phyloP scores from a whole-genome alignment of 1,140 invertebrate species.

The Musca vetustissima region DNA sequence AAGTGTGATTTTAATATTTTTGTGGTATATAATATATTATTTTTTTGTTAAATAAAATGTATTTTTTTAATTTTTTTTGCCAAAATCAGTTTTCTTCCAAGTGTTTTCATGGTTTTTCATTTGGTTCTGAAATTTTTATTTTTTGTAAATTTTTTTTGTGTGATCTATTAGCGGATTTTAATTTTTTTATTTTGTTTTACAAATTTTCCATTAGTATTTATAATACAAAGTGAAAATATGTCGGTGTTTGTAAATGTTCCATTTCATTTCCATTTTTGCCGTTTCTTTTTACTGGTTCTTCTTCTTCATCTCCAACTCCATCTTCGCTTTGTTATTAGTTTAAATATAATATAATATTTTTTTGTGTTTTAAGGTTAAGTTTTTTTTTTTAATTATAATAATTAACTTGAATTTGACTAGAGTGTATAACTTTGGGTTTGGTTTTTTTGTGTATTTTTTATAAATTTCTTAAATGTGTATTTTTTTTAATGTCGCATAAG shows the following conservation, averaged over 20 bases:
- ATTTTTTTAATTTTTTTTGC: neutral
- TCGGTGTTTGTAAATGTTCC: no score
- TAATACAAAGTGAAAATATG: constrained; percentile 20
- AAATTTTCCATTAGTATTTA: constrained; percentile 21
- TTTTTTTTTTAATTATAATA: constrained; percentile 14
- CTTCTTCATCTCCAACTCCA: no score
- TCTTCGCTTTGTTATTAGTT: neutral
- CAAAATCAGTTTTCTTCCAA: constrained; percentile 23
- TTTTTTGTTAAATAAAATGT: neutral
- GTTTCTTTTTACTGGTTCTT: neutral
- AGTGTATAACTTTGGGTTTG: constrained; percentile 17
- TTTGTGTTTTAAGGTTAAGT: neutral
- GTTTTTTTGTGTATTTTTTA: constrained; percentile 3
- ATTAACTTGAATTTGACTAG: constrained; percentile 28
- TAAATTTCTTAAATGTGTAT: neutral
- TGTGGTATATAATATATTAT: neutral
- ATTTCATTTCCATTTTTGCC: no score
- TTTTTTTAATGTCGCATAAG: neutral
- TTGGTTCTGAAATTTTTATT: constrained; percentile 7
- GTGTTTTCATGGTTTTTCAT: neutral
- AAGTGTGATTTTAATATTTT: constrained; percentile 2
- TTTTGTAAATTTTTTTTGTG: neutral
- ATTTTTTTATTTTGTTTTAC: neutral
- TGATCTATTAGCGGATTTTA: neutral
- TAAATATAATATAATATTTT: constrained; percentile 11